Evolutionary conservation across 2,888 invertebrate species (phyloP), one percentile per base, ranked within the genome.

Genomic region (Villa cingulata): DNA sequence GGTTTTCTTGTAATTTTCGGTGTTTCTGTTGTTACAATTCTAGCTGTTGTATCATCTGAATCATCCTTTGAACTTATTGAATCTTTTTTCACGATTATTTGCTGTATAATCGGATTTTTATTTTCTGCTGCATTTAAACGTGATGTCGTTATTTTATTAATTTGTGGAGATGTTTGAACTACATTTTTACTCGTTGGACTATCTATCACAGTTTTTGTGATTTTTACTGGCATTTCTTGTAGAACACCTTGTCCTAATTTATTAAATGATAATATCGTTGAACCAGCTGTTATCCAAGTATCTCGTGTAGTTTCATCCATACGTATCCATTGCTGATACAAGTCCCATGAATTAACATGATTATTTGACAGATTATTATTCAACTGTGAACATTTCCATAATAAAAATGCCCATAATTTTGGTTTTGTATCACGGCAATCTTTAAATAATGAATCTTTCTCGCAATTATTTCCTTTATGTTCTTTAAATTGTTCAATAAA

Each of bases 281-380:
- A 74, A 1, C 87, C 87, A 2, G 88, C 88, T 1, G 80, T 76
- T 49, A 87, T 79, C 88, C 88, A 88, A 0, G 83, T 77, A 41
- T 82, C 81, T 46, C 85, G 75, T 45, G 83, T 76, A 16, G 76
- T 74, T 49, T 81, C 78, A 1, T 84, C 79, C 75, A 88, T 78
- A 59, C 83, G 81, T 54, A 85, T 83, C 88, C 88, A 88, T 56
- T 80, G 79, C 62, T 87, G 86, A 64, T 87, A 88, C 12, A 87
- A 70, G 53, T 80, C 77, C 88, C 88, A 88, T 7, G 86, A 82
- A 58, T 77, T 74, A 20, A 74, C 73, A 54, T 73, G 76, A 7
- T 71, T 67, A 15, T 41, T 38, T 18, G 48, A 34, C 66, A 70
- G 52, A 70, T 72, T 56, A 27, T 62, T 62, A 53, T 62, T 57